Evolutionary conservation across 2,113 vertebrate species (phyloP).

Genomic region (Atractosteus spatula): DNA sequence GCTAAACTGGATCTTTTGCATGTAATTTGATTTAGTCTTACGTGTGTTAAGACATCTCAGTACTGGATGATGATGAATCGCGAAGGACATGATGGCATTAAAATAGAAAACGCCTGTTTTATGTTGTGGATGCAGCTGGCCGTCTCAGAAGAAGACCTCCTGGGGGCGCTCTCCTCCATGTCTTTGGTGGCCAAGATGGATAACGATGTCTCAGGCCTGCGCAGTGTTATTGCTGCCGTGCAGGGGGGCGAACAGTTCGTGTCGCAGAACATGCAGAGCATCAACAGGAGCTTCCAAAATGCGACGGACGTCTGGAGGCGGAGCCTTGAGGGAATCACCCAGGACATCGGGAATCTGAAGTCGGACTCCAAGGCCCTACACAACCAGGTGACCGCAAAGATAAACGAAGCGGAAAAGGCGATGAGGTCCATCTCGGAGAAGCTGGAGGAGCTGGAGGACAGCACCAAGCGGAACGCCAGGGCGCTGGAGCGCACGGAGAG

Average conservation of each 20-base stretch:
- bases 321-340: conserved; percentile 62
- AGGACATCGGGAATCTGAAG: conserved; percentile 68
- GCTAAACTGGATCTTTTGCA: too few relatives aligned
- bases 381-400: conserved; percentile 62
- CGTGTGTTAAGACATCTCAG: not conserved
- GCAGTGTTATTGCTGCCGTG: conserved; percentile 55
- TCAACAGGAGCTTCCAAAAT: conserved; percentile 75
- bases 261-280: conserved; percentile 62
- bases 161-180: conserved; percentile 61
- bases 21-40: too few relatives aligned
- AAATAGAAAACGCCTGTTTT: conserved; percentile 71
- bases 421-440: conserved; percentile 68
- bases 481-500: conserved; percentile 82
- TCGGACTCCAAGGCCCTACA: conserved; percentile 72
- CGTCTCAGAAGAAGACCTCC: conserved; percentile 73
- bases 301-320: conserved; percentile 75
- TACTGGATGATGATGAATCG: too few relatives aligned
- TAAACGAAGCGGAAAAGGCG: conserved; percentile 78
- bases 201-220: conserved; percentile 72
- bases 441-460: conserved; percentile 83
- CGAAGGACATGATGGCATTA: not conserved
- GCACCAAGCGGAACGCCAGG: conserved; percentile 78
- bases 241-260: conserved; percentile 67
- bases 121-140: conserved; percentile 91
- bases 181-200: conserved; percentile 70